Percentiles rank a stretch among this genome's conserved stretches.
These are phyloP conservation scores for Drymonia ruficornis DNA, from an alignment of 2,888 invertebrate species.

Conservation along the genomic window DNA sequence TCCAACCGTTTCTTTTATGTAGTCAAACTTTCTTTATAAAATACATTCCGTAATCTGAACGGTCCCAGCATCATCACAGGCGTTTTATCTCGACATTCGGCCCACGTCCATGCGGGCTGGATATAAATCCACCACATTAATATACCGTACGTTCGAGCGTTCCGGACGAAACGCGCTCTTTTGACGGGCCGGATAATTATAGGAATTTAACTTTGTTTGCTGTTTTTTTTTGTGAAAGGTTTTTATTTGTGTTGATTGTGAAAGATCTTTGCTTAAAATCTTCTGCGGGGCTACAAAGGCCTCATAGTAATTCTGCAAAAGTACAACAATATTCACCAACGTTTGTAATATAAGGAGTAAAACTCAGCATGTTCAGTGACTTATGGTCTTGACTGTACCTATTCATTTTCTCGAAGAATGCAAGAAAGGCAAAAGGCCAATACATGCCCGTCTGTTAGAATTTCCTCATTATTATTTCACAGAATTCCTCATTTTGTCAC, in stretches of 20 bases:
- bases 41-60: neutral
- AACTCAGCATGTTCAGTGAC: no score
- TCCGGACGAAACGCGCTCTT: neutral
- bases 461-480: no score
- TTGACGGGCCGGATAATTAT: neutral
- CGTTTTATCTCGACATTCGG: conserved; percentile 4
- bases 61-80: neutral
- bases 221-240: neutral
- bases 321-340: no score
- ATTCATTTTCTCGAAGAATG: no score
- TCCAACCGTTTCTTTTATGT: no score
- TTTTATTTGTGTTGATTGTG: neutral
- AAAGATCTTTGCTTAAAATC: neutral
- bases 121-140: conserved; percentile 6
- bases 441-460: no score
- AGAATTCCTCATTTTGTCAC: no score
- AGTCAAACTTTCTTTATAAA: neutral
- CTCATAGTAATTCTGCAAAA: no score
- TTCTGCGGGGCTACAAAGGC: no score
- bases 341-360: no score
- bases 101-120: conserved; percentile 3
- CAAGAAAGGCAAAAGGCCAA: no score
- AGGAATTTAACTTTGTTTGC: neutral
- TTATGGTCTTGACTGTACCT: no score
- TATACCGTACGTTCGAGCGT: neutral